Conservation (phyloP, 2,797 vertebrate genomes). For the Enteromius afrohamiltoni region DNA sequence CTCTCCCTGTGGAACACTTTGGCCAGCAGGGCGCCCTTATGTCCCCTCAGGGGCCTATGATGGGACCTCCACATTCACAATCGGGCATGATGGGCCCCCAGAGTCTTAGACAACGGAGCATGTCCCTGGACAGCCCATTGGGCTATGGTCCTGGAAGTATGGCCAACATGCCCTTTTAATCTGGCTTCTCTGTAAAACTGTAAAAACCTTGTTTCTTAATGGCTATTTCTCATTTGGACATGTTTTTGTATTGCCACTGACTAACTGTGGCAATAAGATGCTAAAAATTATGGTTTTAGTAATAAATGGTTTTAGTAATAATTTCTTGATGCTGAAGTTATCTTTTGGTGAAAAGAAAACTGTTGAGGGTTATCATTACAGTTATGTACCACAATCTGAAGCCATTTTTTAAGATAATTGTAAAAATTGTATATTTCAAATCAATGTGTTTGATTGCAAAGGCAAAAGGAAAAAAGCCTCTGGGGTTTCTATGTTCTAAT, state of each 20-base stretch:
- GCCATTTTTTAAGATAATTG: constrained; percentile 82
- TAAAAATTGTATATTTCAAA: constrained; percentile 83
- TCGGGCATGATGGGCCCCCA: constrained; percentile 93
- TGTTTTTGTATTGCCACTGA: constrained; percentile 67
- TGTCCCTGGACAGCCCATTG: constrained; percentile 92
- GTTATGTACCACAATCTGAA: constrained; percentile 75
- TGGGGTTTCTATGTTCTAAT: constrained; percentile 73
- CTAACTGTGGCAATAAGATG: constrained; percentile 67
- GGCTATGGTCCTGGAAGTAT: constrained; percentile 90
- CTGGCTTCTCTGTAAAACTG: constrained; percentile 56
- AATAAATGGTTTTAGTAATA: constrained; percentile 63
- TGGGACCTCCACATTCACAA: constrained; percentile 88
- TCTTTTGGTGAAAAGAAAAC: constrained; percentile 59
- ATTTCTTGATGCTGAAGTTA: constrained; percentile 69
- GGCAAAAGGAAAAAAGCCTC: constrained; percentile 71
- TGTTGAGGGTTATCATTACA: constrained; percentile 69
- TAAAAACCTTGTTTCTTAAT: constrained; percentile 62
- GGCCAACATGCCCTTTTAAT: constrained; percentile 94
- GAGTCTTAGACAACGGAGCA: constrained; percentile 92
- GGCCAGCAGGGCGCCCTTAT: constrained; percentile 87
- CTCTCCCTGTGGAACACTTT: constrained; percentile 90
- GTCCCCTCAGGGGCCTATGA: constrained; percentile 91
- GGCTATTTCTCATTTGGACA: constrained; percentile 66
- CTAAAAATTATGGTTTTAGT: constrained; percentile 66
- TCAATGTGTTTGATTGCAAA: constrained; percentile 75